Evolutionary conservation across 2,113 vertebrate species (phyloP), one percentile per base, ranked within the genome.

Genomic region (Gasterosteus aculeatus): DNA sequence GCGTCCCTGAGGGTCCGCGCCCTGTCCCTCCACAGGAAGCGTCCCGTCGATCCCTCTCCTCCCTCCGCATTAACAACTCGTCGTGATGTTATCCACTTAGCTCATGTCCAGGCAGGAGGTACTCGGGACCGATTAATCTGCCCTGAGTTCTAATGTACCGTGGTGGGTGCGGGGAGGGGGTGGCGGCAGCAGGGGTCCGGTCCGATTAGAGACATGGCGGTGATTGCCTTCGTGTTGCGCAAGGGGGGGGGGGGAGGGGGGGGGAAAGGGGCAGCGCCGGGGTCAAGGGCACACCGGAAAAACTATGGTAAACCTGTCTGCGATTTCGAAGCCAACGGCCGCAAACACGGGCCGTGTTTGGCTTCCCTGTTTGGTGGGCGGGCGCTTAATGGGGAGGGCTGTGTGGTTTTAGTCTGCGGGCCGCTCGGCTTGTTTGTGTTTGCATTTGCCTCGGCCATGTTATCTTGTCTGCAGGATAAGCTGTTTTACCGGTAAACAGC

Each of bases 51-150:
- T 79, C 75, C 77, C 63, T 65, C 76, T 53, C 66, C 72, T 39
- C 63, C 69, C 49, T 82, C 68, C 59, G 78, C 77, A 82, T 90
- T 87, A 89, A 89, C 87, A 87, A 87, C 82, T 10, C 82, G 0
- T 72, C 86, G 51, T 85, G 81, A 69, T 76, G 84, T 85, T 80
- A 69, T 75, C 72, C 68, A 69, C 82, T 83, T 66, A 75, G 74
- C 81, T 75, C 38, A 22, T 29, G 90, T 87, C 90, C 84, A 73
- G 87, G 87, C 90, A 84, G 87, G 90, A 84, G 89, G 83, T 83
- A 86, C 81, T 69, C 75, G 77, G 51, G 82, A 62, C 69, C 80
- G 60, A 90, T 91, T 90, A 88, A 91, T 93, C 89, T 88, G 75
- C 54, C 72, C 74, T 6, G 67, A 44, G 66, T 72, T 42, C 33